These are phyloP conservation scores for Ictalurus furcatus DNA, from an alignment of 2,113 vertebrate genomes.

Conservation along the genomic window DNA sequence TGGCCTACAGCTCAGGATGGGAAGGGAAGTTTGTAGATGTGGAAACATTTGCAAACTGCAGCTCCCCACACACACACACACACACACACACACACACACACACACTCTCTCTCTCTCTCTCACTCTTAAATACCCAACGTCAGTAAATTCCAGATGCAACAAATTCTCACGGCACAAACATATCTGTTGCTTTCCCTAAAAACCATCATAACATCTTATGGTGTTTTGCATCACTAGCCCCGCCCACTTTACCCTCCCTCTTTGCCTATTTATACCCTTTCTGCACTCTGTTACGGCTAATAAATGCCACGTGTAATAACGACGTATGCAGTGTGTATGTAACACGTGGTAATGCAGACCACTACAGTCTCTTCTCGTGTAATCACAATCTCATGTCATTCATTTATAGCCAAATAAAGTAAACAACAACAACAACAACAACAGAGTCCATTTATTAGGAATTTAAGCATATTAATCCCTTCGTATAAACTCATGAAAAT, in stretches of 20 bases:
- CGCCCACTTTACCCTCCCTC: background rate
- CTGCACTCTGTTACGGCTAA: background rate
- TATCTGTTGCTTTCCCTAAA: background rate
- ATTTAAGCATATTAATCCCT: background rate
- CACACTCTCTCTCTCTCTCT: background rate
- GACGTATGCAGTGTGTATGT: too few species aligned
- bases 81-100: conserved; percentile 1
- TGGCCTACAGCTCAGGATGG: conserved; percentile 32
- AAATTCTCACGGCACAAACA: background rate
- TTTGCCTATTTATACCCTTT: background rate
- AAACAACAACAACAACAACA: background rate
- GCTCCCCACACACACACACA: background rate
- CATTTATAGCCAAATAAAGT: background rate
- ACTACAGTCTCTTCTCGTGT: background rate
- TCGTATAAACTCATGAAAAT: background rate
- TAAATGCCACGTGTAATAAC: background rate
- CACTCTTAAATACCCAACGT: background rate
- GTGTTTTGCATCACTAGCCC: background rate
- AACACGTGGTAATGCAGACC: background rate
- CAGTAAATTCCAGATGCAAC: background rate
- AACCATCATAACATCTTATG: background rate
- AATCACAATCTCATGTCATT: background rate
- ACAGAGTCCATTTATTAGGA: background rate
- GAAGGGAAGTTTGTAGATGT: background rate
- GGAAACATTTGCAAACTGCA: background rate